Percentiles rank a stretch among this genome's conserved stretches.
Evolutionary conservation across 64 coral and sea anemone genomes (phyloP).

Genomic region (Trachythela sp.): DNA sequence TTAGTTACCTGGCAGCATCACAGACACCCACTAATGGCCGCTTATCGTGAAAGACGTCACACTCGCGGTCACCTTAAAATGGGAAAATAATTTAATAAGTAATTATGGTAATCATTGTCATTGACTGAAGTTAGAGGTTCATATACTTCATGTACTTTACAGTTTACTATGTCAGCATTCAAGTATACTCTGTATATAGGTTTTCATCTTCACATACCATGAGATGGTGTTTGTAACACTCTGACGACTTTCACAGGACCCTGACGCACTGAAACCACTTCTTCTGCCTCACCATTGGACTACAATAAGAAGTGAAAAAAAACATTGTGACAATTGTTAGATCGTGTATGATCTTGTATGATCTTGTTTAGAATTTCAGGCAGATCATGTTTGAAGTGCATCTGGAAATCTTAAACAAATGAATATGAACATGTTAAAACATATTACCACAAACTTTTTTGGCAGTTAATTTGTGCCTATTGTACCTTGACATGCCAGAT

Average conservation of each 20-base stretch:
- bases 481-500: slow-evolving; percentile 85
- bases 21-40: slow-evolving; percentile 92
- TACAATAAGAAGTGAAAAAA: slow-evolving; percentile 1
- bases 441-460: too few relatives aligned
- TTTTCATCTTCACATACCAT: slow-evolving; percentile 33
- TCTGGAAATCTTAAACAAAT: too few relatives aligned
- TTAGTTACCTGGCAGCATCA: slow-evolving; percentile 98
- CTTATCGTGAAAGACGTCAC: slow-evolving; percentile 67
- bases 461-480: too few relatives aligned
- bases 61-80: not conserved
- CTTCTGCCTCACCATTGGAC: slow-evolving; percentile 90
- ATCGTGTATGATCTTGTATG: not conserved
- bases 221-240: slow-evolving; percentile 73
- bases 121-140: too few relatives aligned
- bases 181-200: not conserved
- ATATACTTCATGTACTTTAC: too few relatives aligned
- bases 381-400: too few relatives aligned
- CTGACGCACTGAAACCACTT: slow-evolving; percentile 80
- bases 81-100: not conserved
- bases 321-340: not conserved
- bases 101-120: not conserved
- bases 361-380: not conserved
- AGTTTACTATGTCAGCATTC: too few relatives aligned
- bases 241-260: slow-evolving; percentile 77
- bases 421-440: too few relatives aligned